These are phyloP conservation scores for Busseola fusca DNA, from an alignment of 2,888 invertebrate genomes.

Conservation along the genomic window DNA sequence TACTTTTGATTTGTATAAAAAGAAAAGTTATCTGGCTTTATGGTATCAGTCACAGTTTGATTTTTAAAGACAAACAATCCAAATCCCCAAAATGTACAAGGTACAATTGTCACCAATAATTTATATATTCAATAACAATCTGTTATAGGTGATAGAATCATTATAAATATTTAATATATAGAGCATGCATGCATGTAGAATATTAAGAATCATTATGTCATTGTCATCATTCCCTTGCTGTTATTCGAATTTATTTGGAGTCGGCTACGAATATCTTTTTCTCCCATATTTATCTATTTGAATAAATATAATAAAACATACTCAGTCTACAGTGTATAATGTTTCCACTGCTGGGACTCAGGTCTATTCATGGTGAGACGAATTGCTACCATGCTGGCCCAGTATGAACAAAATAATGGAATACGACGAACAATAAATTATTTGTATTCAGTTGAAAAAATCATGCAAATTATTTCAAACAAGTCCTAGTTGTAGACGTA, in stretches of 20 bases:
- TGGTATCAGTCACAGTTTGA: constrained; percentile 36
- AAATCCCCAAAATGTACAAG: constrained; percentile 47
- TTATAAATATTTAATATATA: too few species aligned
- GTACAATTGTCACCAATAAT: neutral
- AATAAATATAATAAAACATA: neutral
- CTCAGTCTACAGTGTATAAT: too few species aligned
- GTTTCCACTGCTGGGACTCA: too few species aligned
- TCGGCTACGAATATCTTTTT: too few species aligned
- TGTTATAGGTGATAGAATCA: neutral
- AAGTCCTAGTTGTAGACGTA: too few species aligned
- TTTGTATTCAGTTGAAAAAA: neutral
- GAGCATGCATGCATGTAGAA: too few species aligned
- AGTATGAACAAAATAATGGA: too few species aligned
- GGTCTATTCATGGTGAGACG: too few species aligned
- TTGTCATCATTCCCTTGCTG: too few species aligned
- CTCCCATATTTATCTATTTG: neutral
- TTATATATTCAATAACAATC: neutral
- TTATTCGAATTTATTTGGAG: too few species aligned
- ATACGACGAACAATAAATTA: neutral
- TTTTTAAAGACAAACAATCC: constrained; percentile 12
- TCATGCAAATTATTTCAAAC: neutral
- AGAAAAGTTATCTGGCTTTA: constrained; percentile 5
- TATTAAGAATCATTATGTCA: too few species aligned
- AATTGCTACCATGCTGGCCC: too few species aligned
- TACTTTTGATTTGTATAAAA: constrained; percentile 45